Conservation (phyloP, 2,888 invertebrate genomes). For the Camponotus fellah region DNA sequence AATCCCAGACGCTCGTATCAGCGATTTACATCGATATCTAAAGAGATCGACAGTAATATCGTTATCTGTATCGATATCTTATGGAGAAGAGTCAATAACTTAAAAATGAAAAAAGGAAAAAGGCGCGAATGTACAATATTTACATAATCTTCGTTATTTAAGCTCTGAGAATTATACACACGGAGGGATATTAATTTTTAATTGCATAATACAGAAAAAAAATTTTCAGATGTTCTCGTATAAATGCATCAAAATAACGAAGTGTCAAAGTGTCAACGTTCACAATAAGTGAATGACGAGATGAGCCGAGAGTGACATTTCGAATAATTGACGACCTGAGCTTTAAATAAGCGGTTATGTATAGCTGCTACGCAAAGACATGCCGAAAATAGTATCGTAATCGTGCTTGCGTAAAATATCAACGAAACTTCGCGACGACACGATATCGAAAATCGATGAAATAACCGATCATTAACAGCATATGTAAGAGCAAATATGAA, state of each 20-base stretch:
- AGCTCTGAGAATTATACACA: background rate
- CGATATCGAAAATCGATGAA: conserved; percentile 15
- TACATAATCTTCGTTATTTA: background rate
- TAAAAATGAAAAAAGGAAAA: background rate
- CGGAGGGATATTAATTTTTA: background rate
- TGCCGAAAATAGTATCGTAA: background rate
- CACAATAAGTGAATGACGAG: background rate
- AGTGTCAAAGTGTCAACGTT: conserved; percentile 7
- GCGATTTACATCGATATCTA: conserved; percentile 26
- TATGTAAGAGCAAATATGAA: conserved; percentile 8
- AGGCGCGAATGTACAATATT: background rate
- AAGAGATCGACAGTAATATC: conserved; percentile 28
- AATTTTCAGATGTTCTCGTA: background rate
- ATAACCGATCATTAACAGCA: background rate
- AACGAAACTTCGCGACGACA: background rate
- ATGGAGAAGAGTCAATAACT: background rate
- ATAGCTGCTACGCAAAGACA: background rate
- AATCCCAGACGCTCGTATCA: conserved; percentile 17
- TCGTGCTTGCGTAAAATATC: conserved; percentile 12
- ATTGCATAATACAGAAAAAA: background rate
- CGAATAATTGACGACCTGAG: conserved; percentile 20
- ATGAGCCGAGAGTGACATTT: conserved; percentile 7
- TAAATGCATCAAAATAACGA: background rate
- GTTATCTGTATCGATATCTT: background rate
- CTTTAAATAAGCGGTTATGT: conserved; percentile 15